Conservation (phyloP, 2,113 vertebrate genomes). For the Takifugu flavidus region DNA sequence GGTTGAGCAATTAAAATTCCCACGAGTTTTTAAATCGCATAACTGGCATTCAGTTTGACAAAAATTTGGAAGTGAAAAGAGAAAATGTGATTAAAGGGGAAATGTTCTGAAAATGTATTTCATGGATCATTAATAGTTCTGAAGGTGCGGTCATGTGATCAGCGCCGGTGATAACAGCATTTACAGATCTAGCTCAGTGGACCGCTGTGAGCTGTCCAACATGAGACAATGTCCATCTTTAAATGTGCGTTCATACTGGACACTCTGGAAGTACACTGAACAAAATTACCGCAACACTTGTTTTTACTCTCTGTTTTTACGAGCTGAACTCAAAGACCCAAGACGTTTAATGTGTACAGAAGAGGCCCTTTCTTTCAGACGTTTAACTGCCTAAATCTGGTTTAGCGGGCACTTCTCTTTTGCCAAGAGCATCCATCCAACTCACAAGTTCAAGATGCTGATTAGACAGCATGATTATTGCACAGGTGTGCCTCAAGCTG, state of each 20-base stretch:
- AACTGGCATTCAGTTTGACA: slow-evolving; percentile 9
- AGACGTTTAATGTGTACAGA: too few species aligned
- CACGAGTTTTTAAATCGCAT: slow-evolving; percentile 16
- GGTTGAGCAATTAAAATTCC: slow-evolving; percentile 19
- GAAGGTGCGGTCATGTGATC: background rate
- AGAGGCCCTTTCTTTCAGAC: too few species aligned
- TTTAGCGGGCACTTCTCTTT: too few species aligned
- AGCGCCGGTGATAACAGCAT: background rate
- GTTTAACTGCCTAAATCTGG: too few species aligned
- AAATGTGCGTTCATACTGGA: too few species aligned
- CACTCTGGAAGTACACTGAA: too few species aligned
- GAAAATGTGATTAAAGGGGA: slow-evolving; percentile 1
- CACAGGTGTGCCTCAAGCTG: background rate
- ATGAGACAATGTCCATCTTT: too few species aligned
- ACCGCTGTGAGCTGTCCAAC: too few species aligned
- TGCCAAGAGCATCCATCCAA: too few species aligned
- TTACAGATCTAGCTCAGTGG: background rate
- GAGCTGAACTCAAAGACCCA: too few species aligned
- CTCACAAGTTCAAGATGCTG: background rate
- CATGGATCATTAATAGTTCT: background rate
- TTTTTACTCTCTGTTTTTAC: too few species aligned
- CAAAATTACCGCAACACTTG: too few species aligned
- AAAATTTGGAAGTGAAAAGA: slow-evolving; percentile 1
- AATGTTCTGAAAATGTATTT: background rate
- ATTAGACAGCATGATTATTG: background rate